A percentile compares a stretch with the other conserved stretches of the same genome.
Conservation (phyloP, 1,140 invertebrate genomes). For the Macrocentrus cingulum region DNA sequence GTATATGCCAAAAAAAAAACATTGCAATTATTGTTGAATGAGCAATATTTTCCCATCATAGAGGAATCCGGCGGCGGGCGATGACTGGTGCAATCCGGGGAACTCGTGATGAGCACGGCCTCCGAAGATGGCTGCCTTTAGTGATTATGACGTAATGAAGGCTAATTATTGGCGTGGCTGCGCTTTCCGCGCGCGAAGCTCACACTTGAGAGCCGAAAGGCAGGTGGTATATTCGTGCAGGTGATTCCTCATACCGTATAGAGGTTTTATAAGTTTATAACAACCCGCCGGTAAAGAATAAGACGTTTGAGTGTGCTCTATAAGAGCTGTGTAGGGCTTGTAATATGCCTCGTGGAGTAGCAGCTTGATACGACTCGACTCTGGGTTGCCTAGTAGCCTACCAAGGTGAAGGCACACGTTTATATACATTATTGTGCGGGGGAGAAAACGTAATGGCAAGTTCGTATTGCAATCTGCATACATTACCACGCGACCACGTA, state of each 20-base stretch:
- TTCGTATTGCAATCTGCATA: slow-evolving; percentile 53
- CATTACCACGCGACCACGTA: slow-evolving; percentile 37
- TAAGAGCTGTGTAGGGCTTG: background rate
- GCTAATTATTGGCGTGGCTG: slow-evolving; percentile 10
- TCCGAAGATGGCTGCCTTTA: background rate
- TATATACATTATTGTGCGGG: slow-evolving; percentile 14
- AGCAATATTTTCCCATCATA: too few relatives aligned
- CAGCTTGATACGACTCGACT: background rate
- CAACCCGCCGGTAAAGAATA: background rate
- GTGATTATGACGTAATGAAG: slow-evolving; percentile 23
- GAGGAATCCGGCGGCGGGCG: too few relatives aligned
- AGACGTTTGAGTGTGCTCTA: too few relatives aligned
- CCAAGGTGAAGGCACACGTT: too few relatives aligned
- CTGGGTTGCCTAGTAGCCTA: background rate
- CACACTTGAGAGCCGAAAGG: background rate
- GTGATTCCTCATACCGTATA: background rate
- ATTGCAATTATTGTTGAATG: too few relatives aligned
- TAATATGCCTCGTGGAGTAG: background rate
- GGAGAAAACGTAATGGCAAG: slow-evolving; percentile 51
- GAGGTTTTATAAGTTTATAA: background rate
- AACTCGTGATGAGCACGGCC: background rate
- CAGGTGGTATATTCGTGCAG: slow-evolving; percentile 24
- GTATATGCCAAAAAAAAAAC: too few relatives aligned
- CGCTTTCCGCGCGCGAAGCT: slow-evolving; percentile 7
- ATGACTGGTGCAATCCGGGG: too few relatives aligned